A percentile compares a stretch with the other conserved stretches of the same genome.
phyloP scores from a whole-genome alignment of 2,113 vertebrate genomes.

The Leptocoma aspasia region DNA sequence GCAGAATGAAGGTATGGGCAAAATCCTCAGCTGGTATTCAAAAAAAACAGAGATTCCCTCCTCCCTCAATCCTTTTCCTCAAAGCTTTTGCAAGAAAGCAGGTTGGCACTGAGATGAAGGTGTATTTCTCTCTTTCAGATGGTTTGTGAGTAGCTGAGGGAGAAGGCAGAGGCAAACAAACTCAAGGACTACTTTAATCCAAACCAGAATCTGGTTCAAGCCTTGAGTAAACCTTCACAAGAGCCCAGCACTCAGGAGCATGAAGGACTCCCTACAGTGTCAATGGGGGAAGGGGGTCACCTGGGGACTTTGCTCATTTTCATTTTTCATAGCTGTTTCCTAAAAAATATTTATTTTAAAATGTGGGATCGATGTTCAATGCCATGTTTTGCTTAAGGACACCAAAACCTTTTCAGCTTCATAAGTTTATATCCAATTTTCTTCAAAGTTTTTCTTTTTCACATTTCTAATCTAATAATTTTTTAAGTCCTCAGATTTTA shows the following conservation, averaged over 20 bases:
- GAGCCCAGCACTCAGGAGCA: background rate
- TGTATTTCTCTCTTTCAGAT: background rate
- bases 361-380: background rate
- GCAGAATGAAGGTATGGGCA: background rate
- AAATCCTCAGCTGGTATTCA: background rate
- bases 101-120: background rate
- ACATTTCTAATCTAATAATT: background rate
- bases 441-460: background rate
- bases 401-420: background rate
- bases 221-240: background rate
- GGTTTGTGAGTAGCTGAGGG: background rate
- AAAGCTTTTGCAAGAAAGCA: background rate
- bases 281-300: rapidly evolving
- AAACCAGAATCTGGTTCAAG: background rate
- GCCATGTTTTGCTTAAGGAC: background rate
- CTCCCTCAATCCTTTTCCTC: background rate
- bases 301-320: background rate
- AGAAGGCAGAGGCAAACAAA: background rate
- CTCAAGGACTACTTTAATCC: background rate
- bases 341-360: background rate
- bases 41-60: background rate
- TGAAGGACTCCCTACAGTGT: background rate
- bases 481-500: background rate
- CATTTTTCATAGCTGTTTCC: background rate
- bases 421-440: background rate